phyloP scores from a whole-genome alignment of 2,113 vertebrate genomes.

The Stercorarius parasiticus region DNA sequence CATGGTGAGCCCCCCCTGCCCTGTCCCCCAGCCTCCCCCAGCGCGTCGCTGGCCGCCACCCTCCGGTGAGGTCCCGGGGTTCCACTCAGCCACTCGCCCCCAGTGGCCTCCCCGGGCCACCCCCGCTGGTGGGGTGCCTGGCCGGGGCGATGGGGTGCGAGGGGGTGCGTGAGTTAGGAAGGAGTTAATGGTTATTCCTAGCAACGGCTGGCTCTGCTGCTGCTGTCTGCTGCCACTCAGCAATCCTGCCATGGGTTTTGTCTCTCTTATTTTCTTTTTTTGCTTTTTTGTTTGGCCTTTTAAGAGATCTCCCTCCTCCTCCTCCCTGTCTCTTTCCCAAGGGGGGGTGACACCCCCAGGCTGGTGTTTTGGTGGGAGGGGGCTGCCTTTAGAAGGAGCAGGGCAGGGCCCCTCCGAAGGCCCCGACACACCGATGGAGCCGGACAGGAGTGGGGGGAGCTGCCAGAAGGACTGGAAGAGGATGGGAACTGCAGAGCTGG shows the following conservation, averaged over 20 bases:
- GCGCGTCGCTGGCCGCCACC: neutral
- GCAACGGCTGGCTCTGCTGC: neutral
- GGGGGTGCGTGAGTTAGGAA: neutral
- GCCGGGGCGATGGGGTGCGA: neutral
- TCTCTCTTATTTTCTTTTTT: neutral
- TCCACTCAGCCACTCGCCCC: rapidly evolving
- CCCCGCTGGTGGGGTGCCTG: neutral
- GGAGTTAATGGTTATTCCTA: neutral
- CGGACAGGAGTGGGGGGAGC: neutral
- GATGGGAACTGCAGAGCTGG: neutral
- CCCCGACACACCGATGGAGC: neutral
- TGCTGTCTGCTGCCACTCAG: neutral
- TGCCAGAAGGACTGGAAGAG: neutral
- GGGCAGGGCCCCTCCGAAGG: neutral
- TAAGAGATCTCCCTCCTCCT: neutral
- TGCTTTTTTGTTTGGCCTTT: neutral
- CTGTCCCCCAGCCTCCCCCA: neutral
- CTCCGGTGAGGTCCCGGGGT: rapidly evolving
- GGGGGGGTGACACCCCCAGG: neutral
- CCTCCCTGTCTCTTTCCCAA: neutral
- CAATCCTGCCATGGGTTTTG: neutral
- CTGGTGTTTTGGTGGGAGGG: neutral
- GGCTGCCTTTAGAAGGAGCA: neutral
- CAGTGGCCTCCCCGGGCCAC: neutral
- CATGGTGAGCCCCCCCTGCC: conserved; percentile 72